Conservation (phyloP, 2,797 vertebrate species). For the Simalia tracyae region DNA sequence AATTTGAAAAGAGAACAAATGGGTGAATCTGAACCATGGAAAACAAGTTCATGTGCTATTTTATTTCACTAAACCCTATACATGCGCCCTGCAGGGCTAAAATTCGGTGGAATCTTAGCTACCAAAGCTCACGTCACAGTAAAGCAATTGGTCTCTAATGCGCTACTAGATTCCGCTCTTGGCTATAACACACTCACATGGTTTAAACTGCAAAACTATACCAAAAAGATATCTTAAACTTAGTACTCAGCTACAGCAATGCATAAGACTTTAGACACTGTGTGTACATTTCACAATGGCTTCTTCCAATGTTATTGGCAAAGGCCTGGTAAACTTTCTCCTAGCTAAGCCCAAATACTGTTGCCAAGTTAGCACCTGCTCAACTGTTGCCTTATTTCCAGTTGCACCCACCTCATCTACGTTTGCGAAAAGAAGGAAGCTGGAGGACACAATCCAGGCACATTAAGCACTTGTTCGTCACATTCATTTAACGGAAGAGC, state of each 20-base stretch:
- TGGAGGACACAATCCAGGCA: not conserved
- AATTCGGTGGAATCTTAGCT: not conserved
- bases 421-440: not conserved
- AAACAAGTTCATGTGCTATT: not conserved
- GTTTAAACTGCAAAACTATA: not conserved
- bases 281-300: not conserved
- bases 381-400: not conserved
- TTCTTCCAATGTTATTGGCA: not conserved
- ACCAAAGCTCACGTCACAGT: not conserved
- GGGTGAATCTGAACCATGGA: not conserved
- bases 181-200: not conserved
- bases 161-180: not conserved
- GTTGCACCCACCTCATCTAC: not conserved
- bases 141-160: not conserved
- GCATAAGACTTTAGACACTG: not conserved
- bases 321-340: not conserved
- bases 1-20: not conserved
- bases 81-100: not conserved
- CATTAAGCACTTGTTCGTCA: not conserved
- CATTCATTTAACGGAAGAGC: not conserved
- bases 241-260: not conserved
- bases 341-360: constrained; percentile 25
- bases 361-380: not conserved
- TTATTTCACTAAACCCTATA: not conserved
- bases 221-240: not conserved